Evolutionary conservation across 2,113 vertebrate species (phyloP), one percentile per base, ranked within the genome.

Genomic region (Campylomormyrus numenius): DNA sequence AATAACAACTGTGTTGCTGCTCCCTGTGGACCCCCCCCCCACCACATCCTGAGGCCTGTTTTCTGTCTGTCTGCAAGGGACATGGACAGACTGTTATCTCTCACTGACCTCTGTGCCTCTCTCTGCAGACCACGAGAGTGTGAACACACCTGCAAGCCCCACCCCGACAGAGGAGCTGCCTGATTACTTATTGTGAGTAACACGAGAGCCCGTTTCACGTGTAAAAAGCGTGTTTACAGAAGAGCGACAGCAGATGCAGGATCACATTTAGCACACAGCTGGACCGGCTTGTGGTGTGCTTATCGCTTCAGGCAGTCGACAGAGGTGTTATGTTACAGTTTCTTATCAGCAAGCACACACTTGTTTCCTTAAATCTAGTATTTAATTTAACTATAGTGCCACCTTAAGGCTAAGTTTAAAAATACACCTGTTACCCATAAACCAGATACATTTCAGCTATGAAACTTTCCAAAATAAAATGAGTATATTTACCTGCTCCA

Each of bases 101-200:
- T 42, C 42, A 48, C 89, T 24, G 90, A 52, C 48, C 88, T 92
- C 90, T 58, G 49, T 48, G 17, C 85, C 45, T 90, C 90, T 92
- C 58, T 92, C 91, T 89, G 49, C 89, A 96, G 96, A 93, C 45
- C 91, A 93, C 0, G 92, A 94, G 84, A 91, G 89, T 80, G 91
- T 91, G 90, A 94, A 93, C 93, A 93, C 94, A 91, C 93, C 92
- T 92, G 93, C 93, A 90, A 92, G 35, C 10, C 92, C 66, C 86
- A 92, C 90, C 85, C 92, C 92, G 87, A 90, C 92, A 24, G 94
- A 95, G 77, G 96, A 96, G 62, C 93, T 95, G 90, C 96, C 95
- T 0, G 96, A 97, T 91, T 97, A 97, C 93, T 92, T 97, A 91
- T 91, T 94, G 97, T 98, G 94, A 97, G 97, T 95, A 89, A 50